phyloP scores from a whole-genome alignment of 2,113 vertebrate genomes.

The Tragelaphus buxtoni region DNA sequence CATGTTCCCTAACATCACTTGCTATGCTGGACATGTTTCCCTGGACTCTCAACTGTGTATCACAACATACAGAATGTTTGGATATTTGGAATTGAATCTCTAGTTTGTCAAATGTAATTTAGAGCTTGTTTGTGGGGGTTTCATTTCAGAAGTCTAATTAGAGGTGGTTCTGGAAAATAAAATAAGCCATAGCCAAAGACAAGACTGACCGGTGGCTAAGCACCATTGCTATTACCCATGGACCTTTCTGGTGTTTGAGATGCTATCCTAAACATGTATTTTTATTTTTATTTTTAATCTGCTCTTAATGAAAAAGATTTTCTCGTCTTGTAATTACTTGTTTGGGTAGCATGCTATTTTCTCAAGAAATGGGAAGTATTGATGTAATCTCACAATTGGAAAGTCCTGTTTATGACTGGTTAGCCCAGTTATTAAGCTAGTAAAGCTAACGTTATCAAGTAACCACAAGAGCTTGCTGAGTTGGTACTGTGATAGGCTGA shows the following conservation, averaged over 20 bases:
- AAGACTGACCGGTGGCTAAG: no score
- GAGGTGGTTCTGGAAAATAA: no score
- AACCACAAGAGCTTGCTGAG: neutral
- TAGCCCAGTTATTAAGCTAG: neutral
- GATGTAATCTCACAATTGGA: neutral
- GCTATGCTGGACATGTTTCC: slow-evolving; percentile 43
- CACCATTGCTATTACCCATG: no score
- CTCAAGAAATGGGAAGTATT: neutral
- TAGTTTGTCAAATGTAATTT: no score
- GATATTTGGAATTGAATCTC: no score
- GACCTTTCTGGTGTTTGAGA: no score
- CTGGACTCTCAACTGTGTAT: slow-evolving; percentile 2
- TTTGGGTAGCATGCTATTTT: neutral
- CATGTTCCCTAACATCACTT: neutral
- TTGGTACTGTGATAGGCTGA: neutral
- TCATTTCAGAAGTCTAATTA: no score
- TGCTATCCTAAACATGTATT: neutral
- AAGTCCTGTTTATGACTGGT: neutral
- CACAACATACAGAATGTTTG: slow-evolving; percentile 44
- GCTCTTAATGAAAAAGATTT: neutral
- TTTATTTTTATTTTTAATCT: slow-evolving; percentile 1
- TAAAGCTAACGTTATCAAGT: accelerated
- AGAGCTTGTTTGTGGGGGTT: no score
- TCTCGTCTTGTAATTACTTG: neutral
- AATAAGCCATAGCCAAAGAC: no score